Conservation (phyloP, 1,140 invertebrate species). For the Magallana gigas region DNA sequence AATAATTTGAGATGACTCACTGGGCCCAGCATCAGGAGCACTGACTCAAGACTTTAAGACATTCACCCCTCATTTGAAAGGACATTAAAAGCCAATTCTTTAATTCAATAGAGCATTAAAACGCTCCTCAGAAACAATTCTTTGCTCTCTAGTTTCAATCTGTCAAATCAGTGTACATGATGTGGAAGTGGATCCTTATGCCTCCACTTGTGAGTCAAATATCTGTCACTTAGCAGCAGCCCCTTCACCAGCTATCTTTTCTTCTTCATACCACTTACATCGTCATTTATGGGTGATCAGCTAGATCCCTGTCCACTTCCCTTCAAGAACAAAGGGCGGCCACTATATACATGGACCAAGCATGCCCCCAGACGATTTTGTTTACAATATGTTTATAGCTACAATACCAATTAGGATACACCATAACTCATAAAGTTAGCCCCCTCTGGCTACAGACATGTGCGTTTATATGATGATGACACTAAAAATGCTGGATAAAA, state of each 20-base stretch:
- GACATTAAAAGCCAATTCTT: no score
- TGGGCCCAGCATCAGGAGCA: background rate
- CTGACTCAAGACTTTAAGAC: background rate
- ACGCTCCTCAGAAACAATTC: no score
- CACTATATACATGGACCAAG: background rate
- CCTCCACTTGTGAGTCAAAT: background rate
- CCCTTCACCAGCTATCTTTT: background rate
- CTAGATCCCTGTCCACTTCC: background rate
- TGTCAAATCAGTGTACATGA: no score
- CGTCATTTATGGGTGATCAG: background rate
- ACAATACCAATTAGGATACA: slow-evolving; percentile 23
- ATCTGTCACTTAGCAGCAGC: background rate
- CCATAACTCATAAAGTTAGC: background rate
- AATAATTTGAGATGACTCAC: background rate
- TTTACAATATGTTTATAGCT: background rate
- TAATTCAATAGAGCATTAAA: no score
- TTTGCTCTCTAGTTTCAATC: no score
- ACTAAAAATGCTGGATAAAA: slow-evolving; percentile 17
- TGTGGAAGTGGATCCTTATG: no score
- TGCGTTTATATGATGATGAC: slow-evolving; percentile 25
- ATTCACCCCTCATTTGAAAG: no score
- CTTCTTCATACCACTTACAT: background rate
- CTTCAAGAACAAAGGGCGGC: background rate
- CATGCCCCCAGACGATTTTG: background rate
- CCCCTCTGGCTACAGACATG: background rate